A percentile compares a stretch with the other conserved stretches of the same genome.
Evolutionary conservation across 92 coral and sea anemone genomes (phyloP).

Genomic region (Bergia sp.): DNA sequence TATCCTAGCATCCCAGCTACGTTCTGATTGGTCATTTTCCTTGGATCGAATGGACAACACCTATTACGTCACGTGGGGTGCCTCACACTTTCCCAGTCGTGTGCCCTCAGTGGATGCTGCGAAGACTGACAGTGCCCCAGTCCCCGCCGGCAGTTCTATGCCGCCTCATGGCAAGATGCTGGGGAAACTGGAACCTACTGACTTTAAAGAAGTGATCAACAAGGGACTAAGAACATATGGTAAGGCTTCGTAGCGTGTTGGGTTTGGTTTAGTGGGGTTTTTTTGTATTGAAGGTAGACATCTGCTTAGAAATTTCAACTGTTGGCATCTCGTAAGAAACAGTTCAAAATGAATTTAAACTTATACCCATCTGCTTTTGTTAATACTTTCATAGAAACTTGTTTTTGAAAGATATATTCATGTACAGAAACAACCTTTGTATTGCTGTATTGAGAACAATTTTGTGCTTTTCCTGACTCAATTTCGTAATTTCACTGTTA

Average conservation of each 20-base stretch:
- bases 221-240: constrained; percentile 94
- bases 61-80: constrained; percentile 99
- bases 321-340: no score
- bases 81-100: constrained; percentile 62
- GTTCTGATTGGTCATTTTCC: constrained; percentile 98
- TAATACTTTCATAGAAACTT: no score
- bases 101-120: constrained; percentile 65
- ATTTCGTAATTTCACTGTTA: no score
- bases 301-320: no score
- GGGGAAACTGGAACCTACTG: constrained; percentile 87
- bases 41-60: constrained; percentile 89
- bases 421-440: no score
- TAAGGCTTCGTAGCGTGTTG: constrained; percentile 27
- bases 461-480: no score
- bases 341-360: no score
- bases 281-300: not conserved
- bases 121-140: constrained; percentile 64
- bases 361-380: no score
- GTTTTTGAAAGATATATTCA: no score
- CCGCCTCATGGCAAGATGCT: constrained; percentile 87
- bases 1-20: constrained; percentile 93
- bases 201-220: constrained; percentile 90
- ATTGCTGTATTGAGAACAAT: no score
- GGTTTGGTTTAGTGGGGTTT: not conserved
- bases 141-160: constrained; percentile 67